Evolutionary conservation across 2,797 vertebrate genomes (phyloP), one percentile per base, ranked within the genome.

Genomic region (Diplodus puntazzo): DNA sequence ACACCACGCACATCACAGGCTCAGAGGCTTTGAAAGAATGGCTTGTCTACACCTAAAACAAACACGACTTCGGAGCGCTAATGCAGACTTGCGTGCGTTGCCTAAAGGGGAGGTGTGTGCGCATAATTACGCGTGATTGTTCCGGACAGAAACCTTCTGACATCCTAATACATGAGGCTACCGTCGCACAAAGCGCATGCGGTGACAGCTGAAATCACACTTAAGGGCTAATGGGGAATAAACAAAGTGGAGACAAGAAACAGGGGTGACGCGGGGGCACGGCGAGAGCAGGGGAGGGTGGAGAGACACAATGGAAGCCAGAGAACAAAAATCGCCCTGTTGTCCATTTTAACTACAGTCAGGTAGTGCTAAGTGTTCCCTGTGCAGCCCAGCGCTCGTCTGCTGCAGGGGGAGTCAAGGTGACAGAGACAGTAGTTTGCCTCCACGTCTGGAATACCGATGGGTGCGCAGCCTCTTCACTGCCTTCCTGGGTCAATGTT

Each of bases 351-450:
- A 82, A 84, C 73, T 72, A 83, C 77, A 88, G 80, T 72, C 73
- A 85, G 86, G 83, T 82, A 68, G 64, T 66, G 80, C 63, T 87
- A 87, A 87, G 89, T 87, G 89, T 86, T 88, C 90, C 83, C 84
- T 86, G 85, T 82, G 86, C 85, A 83, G 77, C 81, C 79, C 61
- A 3, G 80, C 69, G 81, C 77, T 74, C 61, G 55, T 87, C 83
- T 91, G 81, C 80, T 85, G 85, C 87, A 80, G 88, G 86, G 83
- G 88, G 81, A 93, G 88, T 94, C 92, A 94, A 94, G 92, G 93
- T 94, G 92, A 94, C 91, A 91, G 84, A 87, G 90, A 85, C 79
- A 77, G 88, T 87, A 82, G 84, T 87, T 87, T 86, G 84, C 83
- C 81, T 91, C 75, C 64, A 88, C 58, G 87, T 91, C 88, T 90